Evolutionary conservation across 64 coral and sea anemone genomes (phyloP), one percentile per base, ranked within the genome.

Genomic region (Montipora cactus): DNA sequence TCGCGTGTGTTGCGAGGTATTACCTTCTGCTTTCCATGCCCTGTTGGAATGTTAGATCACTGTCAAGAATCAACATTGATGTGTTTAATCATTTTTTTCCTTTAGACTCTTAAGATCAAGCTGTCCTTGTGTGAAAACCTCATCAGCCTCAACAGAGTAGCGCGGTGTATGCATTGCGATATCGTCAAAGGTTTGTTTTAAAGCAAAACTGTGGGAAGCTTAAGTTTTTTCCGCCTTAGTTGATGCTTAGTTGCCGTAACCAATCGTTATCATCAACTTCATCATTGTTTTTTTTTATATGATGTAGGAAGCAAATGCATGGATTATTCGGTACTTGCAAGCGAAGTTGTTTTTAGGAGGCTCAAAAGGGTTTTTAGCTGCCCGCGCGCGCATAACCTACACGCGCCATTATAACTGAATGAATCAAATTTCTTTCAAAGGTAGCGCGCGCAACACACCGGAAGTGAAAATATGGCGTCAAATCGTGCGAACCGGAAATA

Each of bases 121-220:
- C 49, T 93, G 44, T 67, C 55, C 45, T 10, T 93, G n/a, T 93
- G 91, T 46, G 81, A 93, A 66, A 93, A 93, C 70, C 81, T 93
- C 44, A 87, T 93, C 37, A 93, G 91, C 49, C 44, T 93, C 3
- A 86, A 87, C 49, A 78, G 58, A 93, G 75, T 87, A 0, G 44
- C 67, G 2, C 10, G 49, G n/a, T 93, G 91, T 67, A 20, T 19
- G 7, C 52, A 74, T 46, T 93, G 91, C 67, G 91, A 87, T 85
- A 21, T 47, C 13, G 52, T 47, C 20, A 87, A 81, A 81, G 37
- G 62, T 73, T 67, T 81, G 57, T 78, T 12, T 22, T 8, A 23
- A 50, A 18, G 16, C 13, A 15, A 14, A 64, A 7, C 9, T 15
- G 3, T 64, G 61, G 0, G 0, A 3, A 11, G 9, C 61, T 37